Conservation (phyloP, 2,888 invertebrate genomes). For the Andrena dorsata region DNA sequence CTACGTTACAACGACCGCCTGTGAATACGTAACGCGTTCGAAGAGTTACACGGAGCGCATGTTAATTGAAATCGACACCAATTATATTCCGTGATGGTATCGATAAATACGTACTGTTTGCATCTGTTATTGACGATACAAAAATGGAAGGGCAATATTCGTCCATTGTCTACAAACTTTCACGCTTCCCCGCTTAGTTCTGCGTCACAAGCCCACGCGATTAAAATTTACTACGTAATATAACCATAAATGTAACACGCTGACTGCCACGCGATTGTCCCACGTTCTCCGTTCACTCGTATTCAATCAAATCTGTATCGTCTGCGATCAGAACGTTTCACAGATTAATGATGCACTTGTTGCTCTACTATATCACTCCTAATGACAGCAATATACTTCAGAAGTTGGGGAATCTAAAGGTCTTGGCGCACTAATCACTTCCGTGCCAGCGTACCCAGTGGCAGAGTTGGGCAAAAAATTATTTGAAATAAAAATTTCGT, state of each 20-base stretch:
- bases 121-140: conserved; percentile 25
- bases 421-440: too few species aligned
- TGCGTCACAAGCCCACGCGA: conserved; percentile 11
- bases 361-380: too few species aligned
- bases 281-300: too few species aligned
- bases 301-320: too few species aligned
- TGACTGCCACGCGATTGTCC: too few species aligned
- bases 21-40: not conserved
- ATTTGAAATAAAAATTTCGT: too few species aligned
- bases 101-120: conserved; percentile 7
- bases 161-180: conserved; percentile 61
- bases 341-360: too few species aligned
- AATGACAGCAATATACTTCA: too few species aligned
- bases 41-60: conserved; percentile 30
- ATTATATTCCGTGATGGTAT: conserved; percentile 37
- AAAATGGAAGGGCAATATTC: conserved; percentile 37
- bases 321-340: too few species aligned
- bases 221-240: conserved; percentile 1
- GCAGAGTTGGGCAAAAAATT: too few species aligned
- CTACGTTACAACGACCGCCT: conserved; percentile 1
- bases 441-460: too few species aligned
- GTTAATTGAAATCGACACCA: conserved; percentile 48
- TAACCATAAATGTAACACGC: not conserved
- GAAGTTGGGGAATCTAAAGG: too few species aligned
- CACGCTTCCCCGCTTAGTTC: conserved; percentile 38